These are phyloP conservation scores for Sarotherodon lohbergeri DNA, from an alignment of 2,113 vertebrate genomes.

Conservation along the genomic window DNA sequence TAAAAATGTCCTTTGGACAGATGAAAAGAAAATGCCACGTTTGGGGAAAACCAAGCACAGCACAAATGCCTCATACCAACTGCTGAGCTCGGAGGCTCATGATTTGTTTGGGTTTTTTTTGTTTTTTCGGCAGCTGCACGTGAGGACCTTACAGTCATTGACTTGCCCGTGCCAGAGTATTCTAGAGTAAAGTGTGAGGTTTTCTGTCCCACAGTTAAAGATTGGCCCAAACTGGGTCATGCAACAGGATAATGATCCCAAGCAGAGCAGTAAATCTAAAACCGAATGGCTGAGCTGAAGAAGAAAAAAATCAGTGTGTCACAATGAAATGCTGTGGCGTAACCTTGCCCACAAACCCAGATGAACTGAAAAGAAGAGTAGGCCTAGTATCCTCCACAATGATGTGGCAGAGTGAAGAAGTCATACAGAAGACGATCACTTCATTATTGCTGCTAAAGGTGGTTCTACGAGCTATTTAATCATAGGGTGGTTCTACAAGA, in stretches of 20 bases:
- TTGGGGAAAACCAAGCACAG: background rate
- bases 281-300: background rate
- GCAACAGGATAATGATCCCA: background rate
- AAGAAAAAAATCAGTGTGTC: background rate
- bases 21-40: background rate
- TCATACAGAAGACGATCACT: background rate
- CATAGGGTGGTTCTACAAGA: background rate
- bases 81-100: background rate
- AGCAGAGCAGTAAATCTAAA: background rate
- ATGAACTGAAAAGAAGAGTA: background rate
- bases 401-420: background rate
- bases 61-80: fast-evolving
- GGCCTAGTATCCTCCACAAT: background rate
- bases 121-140: fast-evolving
- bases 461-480: background rate
- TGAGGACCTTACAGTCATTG: background rate
- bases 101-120: fast-evolving
- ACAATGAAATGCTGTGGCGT: background rate
- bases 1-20: background rate
- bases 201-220: background rate
- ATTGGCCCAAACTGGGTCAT: background rate
- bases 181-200: background rate
- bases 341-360: background rate
- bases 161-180: background rate
- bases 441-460: background rate